Evolutionary conservation across 2,113 vertebrate species (phyloP), one percentile per base, ranked within the genome.

Genomic region (Hippolais icterina): DNA sequence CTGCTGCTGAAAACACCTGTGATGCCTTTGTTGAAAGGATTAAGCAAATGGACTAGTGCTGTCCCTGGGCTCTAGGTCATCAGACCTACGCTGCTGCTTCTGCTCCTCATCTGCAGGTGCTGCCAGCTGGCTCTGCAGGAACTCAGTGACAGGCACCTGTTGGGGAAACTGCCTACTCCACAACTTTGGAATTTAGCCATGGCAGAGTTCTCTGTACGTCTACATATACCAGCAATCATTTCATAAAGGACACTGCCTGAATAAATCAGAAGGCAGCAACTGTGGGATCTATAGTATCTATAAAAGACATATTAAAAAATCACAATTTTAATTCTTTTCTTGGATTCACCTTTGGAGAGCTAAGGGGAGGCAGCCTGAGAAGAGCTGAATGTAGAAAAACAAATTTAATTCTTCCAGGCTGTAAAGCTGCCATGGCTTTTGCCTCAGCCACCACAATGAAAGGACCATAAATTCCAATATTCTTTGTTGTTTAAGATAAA

Each of bases 271-370:
- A 87, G 56, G 61, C 20, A 57, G 70, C 25, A n/a, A 18, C 11
- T 49, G 57, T 59, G 25, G 52, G 63, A 70, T 89, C 75, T 92
- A 6, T 39, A 71, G 29, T 61, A 80, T 53, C 70, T n/a, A 47
- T 39, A 70, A 41, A 75, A 70, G 71, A 81, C 44, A 33, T 50
- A 80, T 46, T 66, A 90, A 92, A 86, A 97, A 94, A 91, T 78
- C n/a, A 49, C 68, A 65, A 50, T 76, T 95, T 96, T 50, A 71
- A 86, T 96, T 96, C 16, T 96, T 95, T 95, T 91, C 66, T 94
- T 86, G 49, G 41, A 52, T 83, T 93, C 10, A 12, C 50, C 23
- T 87, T 93, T 46, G 57, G 87, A 94, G 81, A 87, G 77, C 72
- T 41, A 15, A 79, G 12, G 6, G 69, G 35, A 88, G 47, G 70